Conservation (phyloP, 2,797 vertebrate genomes). For the Dryobates pubescens region DNA sequence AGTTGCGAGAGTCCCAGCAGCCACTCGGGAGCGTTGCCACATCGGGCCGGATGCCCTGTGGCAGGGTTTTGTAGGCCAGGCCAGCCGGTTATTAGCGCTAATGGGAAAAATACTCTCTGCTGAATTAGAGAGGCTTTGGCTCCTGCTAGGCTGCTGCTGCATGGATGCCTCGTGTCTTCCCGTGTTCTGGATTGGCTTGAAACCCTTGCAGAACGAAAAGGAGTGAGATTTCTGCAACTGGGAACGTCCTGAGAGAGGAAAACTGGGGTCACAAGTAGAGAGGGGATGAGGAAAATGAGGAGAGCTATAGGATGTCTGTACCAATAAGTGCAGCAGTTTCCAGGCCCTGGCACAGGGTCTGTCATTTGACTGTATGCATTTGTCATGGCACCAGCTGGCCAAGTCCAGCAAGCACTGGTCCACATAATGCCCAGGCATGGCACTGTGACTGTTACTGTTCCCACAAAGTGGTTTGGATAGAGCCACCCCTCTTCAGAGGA, state of each 20-base stretch:
- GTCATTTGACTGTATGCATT: neutral
- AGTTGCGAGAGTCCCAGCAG: constrained; percentile 58
- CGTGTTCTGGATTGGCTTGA: neutral
- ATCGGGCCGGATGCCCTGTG: constrained; percentile 47
- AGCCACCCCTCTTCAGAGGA: neutral
- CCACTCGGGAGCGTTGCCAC: constrained; percentile 7
- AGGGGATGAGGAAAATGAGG: neutral
- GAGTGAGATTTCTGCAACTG: neutral
- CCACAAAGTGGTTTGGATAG: neutral
- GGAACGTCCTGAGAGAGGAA: neutral
- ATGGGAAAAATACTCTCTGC: constrained; percentile 55
- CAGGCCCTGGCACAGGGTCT: neutral
- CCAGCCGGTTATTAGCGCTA: constrained; percentile 25
- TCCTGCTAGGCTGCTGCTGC: accelerated
- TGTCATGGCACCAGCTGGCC: neutral
- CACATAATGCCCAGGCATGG: neutral
- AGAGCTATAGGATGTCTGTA: neutral
- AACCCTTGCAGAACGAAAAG: neutral
- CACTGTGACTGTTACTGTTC: neutral
- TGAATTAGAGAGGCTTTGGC: constrained; percentile 3
- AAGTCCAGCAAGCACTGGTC: neutral
- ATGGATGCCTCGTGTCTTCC: neutral
- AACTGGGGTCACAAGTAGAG: neutral
- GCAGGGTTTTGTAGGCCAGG: constrained; percentile 61
- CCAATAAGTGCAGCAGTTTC: neutral